Evolutionary conservation across 2,113 vertebrate genomes (phyloP), one percentile per base, ranked within the genome.

Genomic region (Ascaphus truei): DNA sequence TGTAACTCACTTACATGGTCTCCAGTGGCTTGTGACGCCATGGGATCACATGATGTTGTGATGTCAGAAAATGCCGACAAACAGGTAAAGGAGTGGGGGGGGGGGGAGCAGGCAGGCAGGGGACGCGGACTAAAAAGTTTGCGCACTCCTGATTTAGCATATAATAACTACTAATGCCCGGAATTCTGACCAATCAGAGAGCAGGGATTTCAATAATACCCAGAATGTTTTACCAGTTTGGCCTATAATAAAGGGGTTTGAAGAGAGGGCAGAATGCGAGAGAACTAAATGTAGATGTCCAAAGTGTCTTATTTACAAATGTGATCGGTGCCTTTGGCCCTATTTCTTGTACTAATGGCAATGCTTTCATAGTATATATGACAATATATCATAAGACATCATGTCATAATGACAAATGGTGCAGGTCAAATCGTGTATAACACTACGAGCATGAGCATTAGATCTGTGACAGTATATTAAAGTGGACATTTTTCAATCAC

Each of bases 291-390:
- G 41, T 51, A 53, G 37, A 59, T 68, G 66, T 58, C 45, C 30
- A 68, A 51, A 68, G 29, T 51, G 55, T 68, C 50, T 29, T 68
- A 59, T 59, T 59, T 68, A 68, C 55, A 68, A 30, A 47, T 26
- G 29, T 68, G 66, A 59, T 31, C 55, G 20, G 7, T 1, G 41
- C 16, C 43, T 12, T 25, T 16, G 3, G 30, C 9, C 15, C 22
- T 31, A 20, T 37, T 47, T 47, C 30, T 50, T 36, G 23, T 29
- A 25, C 66, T 68, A 68, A 59, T 68, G 12, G 55, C 41, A 37
- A 51, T 25, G 56, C 57, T 55, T 13, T 43, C 63, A 31, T 33
- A 31, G 29, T 37, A 27, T 37, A 27, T 29, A 50, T 50, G 55
- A 59, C 31, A 8, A 50, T 59, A 58, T 43, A 68, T 68, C 66